phyloP scores from a whole-genome alignment of 2,888 invertebrate genomes.

The Carpatolechia fugitivella region DNA sequence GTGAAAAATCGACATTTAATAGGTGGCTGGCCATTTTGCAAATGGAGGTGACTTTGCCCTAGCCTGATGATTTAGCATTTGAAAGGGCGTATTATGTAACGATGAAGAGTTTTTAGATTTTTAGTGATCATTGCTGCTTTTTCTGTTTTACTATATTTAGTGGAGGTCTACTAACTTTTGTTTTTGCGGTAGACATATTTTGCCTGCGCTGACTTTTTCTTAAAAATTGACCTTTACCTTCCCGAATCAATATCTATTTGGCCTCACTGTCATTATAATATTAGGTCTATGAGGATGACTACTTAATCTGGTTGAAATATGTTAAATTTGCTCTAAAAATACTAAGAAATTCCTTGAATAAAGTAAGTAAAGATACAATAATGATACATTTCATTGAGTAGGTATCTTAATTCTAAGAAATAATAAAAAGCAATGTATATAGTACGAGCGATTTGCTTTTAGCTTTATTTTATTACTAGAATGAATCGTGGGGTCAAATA shows the following conservation, averaged over 20 bases:
- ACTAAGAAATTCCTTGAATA: too few species aligned
- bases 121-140: not conserved
- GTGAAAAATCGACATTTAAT: slow-evolving; percentile 77
- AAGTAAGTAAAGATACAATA: too few species aligned
- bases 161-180: too few species aligned
- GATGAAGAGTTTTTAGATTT: slow-evolving; percentile 16
- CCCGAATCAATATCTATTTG: too few species aligned
- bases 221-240: too few species aligned
- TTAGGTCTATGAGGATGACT: too few species aligned
- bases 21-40: slow-evolving; percentile 62
- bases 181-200: too few species aligned
- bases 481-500: slow-evolving; percentile 13
- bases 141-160: not conserved
- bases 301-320: too few species aligned
- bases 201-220: too few species aligned
- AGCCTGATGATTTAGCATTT: slow-evolving; percentile 48
- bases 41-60: slow-evolving; percentile 34
- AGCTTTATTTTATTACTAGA: not conserved
- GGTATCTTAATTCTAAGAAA: not conserved
- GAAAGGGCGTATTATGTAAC: slow-evolving; percentile 14
- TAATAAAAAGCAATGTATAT: not conserved
- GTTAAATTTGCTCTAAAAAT: too few species aligned
- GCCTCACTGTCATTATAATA: too few species aligned
- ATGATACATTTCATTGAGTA: too few species aligned
- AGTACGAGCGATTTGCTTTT: not conserved